Evolutionary conservation across 1,140 invertebrate genomes (phyloP).

Genomic region (Neotoxoptera formosana): DNA sequence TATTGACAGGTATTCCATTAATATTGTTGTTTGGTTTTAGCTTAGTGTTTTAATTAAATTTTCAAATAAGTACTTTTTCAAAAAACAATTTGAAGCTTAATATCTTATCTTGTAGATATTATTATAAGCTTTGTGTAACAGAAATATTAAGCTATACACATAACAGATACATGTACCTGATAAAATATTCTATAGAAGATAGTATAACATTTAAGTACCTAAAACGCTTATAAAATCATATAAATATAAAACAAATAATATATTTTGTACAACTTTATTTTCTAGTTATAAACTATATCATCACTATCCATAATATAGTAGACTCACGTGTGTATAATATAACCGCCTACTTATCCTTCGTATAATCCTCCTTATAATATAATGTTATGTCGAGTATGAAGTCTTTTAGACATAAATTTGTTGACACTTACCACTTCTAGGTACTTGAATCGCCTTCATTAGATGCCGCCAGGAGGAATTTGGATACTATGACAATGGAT

Average conservation of each 20-base stretch:
- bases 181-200: background rate
- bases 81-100: background rate
- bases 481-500: background rate
- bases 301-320: background rate
- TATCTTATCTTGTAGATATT: background rate
- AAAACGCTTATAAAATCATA: background rate
- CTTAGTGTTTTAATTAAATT: background rate
- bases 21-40: background rate
- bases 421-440: background rate
- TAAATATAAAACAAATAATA: background rate
- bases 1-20: background rate
- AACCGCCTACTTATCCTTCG: background rate
- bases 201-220: background rate
- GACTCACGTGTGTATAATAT: background rate
- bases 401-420: constrained; percentile 3
- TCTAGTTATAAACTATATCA: background rate
- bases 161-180: background rate
- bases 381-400: background rate
- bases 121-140: background rate
- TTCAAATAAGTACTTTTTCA: background rate
- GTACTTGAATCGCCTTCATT: background rate
- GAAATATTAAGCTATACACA: background rate
- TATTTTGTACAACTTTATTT: background rate
- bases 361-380: background rate
- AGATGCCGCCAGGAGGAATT: background rate